Base-by-base conservation (phyloP, 2,888 invertebrate species). In the Nemurella pictetii region DNA sequence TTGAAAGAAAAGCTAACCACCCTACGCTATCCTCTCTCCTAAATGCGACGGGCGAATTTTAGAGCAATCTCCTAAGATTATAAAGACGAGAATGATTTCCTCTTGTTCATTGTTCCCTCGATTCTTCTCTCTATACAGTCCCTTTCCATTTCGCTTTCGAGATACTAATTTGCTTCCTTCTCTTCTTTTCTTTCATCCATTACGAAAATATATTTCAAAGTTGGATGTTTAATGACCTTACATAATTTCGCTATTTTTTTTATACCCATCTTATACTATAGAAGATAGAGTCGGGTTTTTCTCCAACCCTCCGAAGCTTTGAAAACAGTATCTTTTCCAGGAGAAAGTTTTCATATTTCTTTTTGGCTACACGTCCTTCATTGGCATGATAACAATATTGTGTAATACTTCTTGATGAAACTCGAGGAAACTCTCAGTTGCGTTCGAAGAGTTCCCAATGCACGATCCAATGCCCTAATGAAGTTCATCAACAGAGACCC, bases 171-270 rank as follows among this genome's bases (percentile, higher is more conserved):
- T 72, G 32, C 35, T 81, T 30, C 32, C 80, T 75, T 81, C 80
- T 35, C 36, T 32, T 81, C 36, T 35, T 81, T 27, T 82, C 81
- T 81, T 75, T 82, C 85, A 36, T 85, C 78, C 77, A 55, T 83
- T 85, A 73, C 77, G 72, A 28, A 55, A 55, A 85, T 73, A 72
- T 85, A 82, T 85, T 82, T 85, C 55, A 28, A 35, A 36, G 27
- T 85, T 55, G 55, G 81, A 84, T 85, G 84, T 84, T 85, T 85
- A 85, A 85, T 85, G 85, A 85, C 85, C 81, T 81, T 85, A 85
- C 78, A 85, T 82, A 84, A 84, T 85, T 84, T 85, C 80, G 26
- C 81, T 85, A 28, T 72, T 32, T 83, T 27, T 80, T 26, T 75
- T 75, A 27, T 75, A 75, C 75, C n/a, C 28, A 75, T 75, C 26